Conservation (phyloP, 2,888 invertebrate species). For the Andrena hattorfiana region DNA sequence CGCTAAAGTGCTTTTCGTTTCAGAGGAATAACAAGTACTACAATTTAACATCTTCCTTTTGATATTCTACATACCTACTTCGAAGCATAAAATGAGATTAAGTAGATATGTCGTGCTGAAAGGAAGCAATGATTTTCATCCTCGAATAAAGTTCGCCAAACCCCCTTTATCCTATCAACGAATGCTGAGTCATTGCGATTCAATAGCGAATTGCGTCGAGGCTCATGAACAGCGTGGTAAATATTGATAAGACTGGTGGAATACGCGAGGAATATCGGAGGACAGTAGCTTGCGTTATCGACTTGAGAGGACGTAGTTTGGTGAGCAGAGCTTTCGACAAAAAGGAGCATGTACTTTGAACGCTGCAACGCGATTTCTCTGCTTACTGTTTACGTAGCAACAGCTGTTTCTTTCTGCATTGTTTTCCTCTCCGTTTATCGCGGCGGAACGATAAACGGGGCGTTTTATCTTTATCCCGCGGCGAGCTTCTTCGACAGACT, state of each 20-base stretch:
- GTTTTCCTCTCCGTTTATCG: constrained; percentile 26
- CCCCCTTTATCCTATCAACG: background rate
- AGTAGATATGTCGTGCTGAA: background rate
- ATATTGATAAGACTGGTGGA: constrained; percentile 14
- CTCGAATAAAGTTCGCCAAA: background rate
- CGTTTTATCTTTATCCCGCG: constrained; percentile 45
- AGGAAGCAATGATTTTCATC: background rate
- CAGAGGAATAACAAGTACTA: no score
- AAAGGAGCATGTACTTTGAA: constrained; percentile 58
- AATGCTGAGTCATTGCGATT: background rate
- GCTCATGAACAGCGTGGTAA: background rate
- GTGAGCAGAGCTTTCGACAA: constrained; percentile 36
- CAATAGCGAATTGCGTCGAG: background rate
- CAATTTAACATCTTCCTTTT: no score
- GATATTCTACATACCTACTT: no score
- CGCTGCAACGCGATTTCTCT: constrained; percentile 56
- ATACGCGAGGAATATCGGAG: background rate
- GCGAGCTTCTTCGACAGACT: constrained; percentile 10
- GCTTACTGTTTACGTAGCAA: constrained; percentile 65
- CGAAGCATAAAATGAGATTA: no score
- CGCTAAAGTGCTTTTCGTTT: no score
- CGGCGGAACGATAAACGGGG: constrained; percentile 26
- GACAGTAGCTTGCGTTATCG: constrained; percentile 48
- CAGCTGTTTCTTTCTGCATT: constrained; percentile 39
- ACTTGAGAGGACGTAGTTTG: constrained; percentile 25